Conservation (phyloP, 2,888 invertebrate genomes). For the Ctenicera cuprea region DNA sequence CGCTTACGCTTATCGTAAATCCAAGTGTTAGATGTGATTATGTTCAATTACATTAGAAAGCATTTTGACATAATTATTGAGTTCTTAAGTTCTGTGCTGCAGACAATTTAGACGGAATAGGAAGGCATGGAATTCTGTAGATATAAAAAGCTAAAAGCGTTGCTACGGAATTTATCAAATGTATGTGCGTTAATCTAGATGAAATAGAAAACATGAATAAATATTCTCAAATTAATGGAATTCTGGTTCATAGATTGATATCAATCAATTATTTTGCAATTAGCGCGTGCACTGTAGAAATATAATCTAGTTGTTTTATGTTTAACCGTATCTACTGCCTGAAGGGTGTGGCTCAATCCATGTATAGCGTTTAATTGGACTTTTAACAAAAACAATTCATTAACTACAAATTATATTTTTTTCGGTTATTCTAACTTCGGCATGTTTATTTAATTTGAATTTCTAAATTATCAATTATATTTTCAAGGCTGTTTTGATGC, state of each 20-base stretch:
- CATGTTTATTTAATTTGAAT: too few species aligned
- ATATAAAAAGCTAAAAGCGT: constrained; percentile 18
- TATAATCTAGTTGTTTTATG: too few species aligned
- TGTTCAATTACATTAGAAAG: constrained; percentile 35
- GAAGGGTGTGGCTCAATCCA: too few species aligned
- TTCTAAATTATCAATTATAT: too few species aligned
- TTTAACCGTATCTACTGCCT: too few species aligned
- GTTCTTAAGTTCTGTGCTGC: constrained; percentile 12
- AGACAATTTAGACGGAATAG: neutral
- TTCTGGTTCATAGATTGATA: constrained; percentile 8
- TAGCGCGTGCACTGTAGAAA: neutral
- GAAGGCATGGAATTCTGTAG: constrained; percentile 14
- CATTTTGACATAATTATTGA: constrained; percentile 36
- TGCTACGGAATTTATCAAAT: constrained; percentile 14
- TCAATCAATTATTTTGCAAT: constrained; percentile 10
- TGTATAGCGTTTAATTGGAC: too few species aligned
- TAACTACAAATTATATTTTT: too few species aligned
- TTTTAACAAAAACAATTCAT: too few species aligned
- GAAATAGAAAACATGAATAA: neutral
- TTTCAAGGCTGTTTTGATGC: too few species aligned
- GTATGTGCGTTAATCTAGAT: constrained; percentile 6
- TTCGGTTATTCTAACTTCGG: too few species aligned
- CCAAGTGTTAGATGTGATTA: constrained; percentile 37
- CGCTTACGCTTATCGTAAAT: constrained; percentile 28
- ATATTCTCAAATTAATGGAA: constrained; percentile 12